Evolutionary conservation across 2,888 invertebrate genomes (phyloP), one percentile per base, ranked within the genome.

Genomic region (Hofmannophila pseudospretella): DNA sequence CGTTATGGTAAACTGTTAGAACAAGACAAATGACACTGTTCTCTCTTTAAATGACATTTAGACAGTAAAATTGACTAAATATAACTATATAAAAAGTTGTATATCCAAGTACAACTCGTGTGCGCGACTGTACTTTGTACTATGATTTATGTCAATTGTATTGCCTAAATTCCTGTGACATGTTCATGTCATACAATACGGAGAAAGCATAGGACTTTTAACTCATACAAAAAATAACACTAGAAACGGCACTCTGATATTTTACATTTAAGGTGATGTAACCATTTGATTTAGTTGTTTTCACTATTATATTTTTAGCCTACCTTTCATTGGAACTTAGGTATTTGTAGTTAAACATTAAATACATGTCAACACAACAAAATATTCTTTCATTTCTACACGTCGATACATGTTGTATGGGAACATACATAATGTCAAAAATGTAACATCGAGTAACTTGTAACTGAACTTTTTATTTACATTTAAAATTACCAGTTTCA

Each of bases 281-380:
- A 66, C 54, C 50, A 45, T 60, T 60, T 63, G 65, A 66, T 68
- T 74, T 73, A 64, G 54, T 67, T 63, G 66, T 60, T 51, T 55
- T 53, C 45, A 43, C 59, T 52, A 48, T 53, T 26, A 42, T 42
- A 50, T 54, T 44, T 54, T 63, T 61, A 63, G 61, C 51, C 64
- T 23, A 22, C 64, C 62, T 72, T 73, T 71, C 65, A 73, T 76
- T 77, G 72, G 63, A 68, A 69, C 65, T 49, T 82, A 81, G 77
- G 75, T 74, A 62, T 53, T 70, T 77, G 81, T 84, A 84, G 82
- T 73, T 75, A 63, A 78, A 85, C 82, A 82, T 84, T 85, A 85
- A 85, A 82, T 82, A 84, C 85, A 84, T 85, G 84, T 80, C 80
- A 80, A 82, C 82, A 84, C 81, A 70, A 75, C 75, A 75, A 75